Base-by-base conservation (phyloP, 2,888 invertebrate genomes). In the Theodoxus fluviatilis region DNA sequence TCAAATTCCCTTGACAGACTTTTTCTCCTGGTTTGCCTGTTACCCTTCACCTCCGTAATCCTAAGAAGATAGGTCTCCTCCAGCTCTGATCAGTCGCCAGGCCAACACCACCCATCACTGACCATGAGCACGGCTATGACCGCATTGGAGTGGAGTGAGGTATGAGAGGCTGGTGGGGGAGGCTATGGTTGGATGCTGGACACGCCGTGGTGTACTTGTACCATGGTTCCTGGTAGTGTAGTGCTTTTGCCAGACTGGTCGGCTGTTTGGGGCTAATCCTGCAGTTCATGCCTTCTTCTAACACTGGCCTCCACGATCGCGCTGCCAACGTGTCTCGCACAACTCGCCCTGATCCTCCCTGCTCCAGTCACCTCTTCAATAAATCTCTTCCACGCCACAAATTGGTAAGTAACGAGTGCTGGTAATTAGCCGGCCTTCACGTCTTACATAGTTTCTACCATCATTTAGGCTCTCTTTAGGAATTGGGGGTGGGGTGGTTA, bases 261-360 rank as follows among this genome's bases (percentile, higher is more conserved):
- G 12, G 61, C 79, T 7, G 9, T 79, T 25, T 66, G 76, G 40
- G 75, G 77, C n/a, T 67, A n/a, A n/a, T 79, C 31, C 69, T 79
- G n/a, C 75, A 79, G 61, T 76, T 78, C n/a, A n/a, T 3, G 61
- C 70, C 28, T 68, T 77, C 47, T 80, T 79, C 73, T 78, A 77
- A n/a, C n/a, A 68, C 67, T 66, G 35, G 71, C 78, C 49, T 75
- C 79, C 2, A 66, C n/a, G n/a, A 71, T n/a, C 22, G 70, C n/a
- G 74, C 78, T 7, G 67, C 74, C 55, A 65, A 69, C 25, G 35
- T 67, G 3, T 71, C n/a, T n/a, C 80, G 28, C 80, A 81, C 69
- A 70, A 75, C 66, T 49, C 72, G 65, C 72, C 76, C 9, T 71
- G 79, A 38, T 70, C 72, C 12, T 71, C 75, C n/a, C 55, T 81